Conservation (phyloP, 2,888 invertebrate genomes). For the Calameuta filiformis region DNA sequence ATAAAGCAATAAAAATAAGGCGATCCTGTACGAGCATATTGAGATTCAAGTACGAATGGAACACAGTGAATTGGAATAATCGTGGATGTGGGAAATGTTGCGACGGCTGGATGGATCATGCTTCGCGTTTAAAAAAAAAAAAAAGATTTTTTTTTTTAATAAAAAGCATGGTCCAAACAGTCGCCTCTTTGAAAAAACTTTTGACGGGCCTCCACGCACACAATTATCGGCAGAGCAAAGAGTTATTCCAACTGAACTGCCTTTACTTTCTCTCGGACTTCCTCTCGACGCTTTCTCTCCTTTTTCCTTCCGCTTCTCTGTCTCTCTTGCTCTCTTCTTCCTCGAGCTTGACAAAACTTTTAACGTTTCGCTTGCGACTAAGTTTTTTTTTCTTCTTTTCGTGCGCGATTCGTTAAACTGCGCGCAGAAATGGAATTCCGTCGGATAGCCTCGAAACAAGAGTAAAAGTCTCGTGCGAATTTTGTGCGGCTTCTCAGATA, state of each 20-base stretch:
- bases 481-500: not conserved
- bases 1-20: not conserved
- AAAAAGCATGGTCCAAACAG: constrained; percentile 47
- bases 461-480: not conserved
- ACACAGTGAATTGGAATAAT: not conserved
- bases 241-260: constrained; percentile 58
- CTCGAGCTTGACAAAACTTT: not conserved
- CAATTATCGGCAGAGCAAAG: constrained; percentile 64
- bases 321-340: not conserved
- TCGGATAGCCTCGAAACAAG: not conserved
- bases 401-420: not conserved
- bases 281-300: not conserved
- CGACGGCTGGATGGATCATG: constrained; percentile 55
- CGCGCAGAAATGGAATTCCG: not conserved
- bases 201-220: constrained; percentile 64
- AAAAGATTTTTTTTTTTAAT: not conserved
- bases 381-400: too few species aligned
- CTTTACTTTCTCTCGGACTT: not conserved
- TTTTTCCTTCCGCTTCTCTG: not conserved
- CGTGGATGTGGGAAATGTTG: constrained; percentile 34
- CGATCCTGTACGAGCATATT: not conserved
- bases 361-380: not conserved
- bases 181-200: constrained; percentile 40
- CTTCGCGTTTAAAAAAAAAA: not conserved
- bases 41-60: not conserved